Base-by-base conservation (phyloP, 2,113 vertebrate species). In the Thymallus thymallus region DNA sequence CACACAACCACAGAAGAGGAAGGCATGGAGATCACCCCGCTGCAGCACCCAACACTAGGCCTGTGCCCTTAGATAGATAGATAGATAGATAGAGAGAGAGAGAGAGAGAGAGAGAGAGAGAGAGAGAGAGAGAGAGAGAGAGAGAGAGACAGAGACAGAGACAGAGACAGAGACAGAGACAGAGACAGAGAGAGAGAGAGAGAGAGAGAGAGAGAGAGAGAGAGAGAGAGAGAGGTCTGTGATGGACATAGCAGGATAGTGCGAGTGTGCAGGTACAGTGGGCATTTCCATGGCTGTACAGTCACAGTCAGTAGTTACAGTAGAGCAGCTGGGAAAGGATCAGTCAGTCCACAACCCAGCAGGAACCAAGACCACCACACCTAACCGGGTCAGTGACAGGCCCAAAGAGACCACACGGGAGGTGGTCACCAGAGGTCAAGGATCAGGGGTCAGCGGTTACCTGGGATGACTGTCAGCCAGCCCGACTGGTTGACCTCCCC, bases 401-500 rank as follows among this genome's bases (percentile, higher is more conserved):
- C 79, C 83, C 88, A 79, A 76, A 69, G 69, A 70, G 66, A 74
- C 76, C 79, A 79, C 46, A 22, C 62, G 23, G 62, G 23, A 41
- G 35, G 35, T 41, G 35, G 12, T 7, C 30, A 67, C n/a, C 72
- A 65, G 69, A 61, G 71, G 70, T 76, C 76, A 67, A 64, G 82
- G 41, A 41, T 41, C 35, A 41, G 35, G 35, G 35, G 35, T 41
- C 35, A 41, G 35, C 35, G 35, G 75, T 93, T 88, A 90, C 95
- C 94, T 88, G 94, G 94, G 90, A 95, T 91, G 89, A 99, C 95
- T 80, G 94, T 95, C 91, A 99, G 96, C 97, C 97, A 99, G 93
- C 95, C 97, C 88, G 97, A 98, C 93, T 99, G 96, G 94, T 92
- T 97, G 93, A 93, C 97, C 91, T 97, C 93, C 89, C 97, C 98